These are phyloP conservation scores for Zaprionus capensis DNA, from an alignment of 1,140 invertebrate species.

Conservation along the genomic window DNA sequence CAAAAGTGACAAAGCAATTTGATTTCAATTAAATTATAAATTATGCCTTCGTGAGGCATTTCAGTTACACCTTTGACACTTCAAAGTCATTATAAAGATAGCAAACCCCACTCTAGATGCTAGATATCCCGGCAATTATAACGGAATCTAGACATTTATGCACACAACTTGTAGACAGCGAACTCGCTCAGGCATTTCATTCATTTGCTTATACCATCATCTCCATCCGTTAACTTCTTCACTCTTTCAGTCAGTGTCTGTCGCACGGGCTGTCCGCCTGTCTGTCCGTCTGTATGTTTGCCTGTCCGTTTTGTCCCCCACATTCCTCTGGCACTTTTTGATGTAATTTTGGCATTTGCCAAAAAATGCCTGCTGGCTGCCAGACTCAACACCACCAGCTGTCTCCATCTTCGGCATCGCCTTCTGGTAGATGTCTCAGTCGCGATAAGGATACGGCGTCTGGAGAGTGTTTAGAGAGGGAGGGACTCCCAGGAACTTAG, in stretches of 20 bases:
- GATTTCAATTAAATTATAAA: conserved; percentile 73
- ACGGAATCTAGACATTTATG: conserved; percentile 64
- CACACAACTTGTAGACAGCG: conserved; percentile 32
- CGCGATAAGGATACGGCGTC: conserved; percentile 53
- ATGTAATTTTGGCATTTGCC: conserved; percentile 81
- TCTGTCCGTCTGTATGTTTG: conserved; percentile 1
- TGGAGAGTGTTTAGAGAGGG: conserved; percentile 13
- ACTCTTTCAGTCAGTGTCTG: conserved; percentile 28
- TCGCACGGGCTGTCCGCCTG: neutral
- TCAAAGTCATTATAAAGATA: conserved; percentile 81
- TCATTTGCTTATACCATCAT: conserved; percentile 8
- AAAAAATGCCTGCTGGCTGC: conserved; percentile 62
- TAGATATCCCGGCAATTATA: conserved; percentile 47
- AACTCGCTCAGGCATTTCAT: conserved; percentile 44
- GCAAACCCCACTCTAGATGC: conserved; percentile 22
- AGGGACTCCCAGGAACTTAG: neutral
- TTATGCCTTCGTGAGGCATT: conserved; percentile 60
- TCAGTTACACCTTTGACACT: conserved; percentile 73
- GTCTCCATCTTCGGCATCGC: neutral
- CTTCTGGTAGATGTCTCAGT: conserved; percentile 61
- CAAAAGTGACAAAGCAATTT: conserved; percentile 41
- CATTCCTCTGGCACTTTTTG: conserved; percentile 73
- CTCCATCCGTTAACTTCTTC: conserved; percentile 44
- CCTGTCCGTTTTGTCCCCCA: neutral
- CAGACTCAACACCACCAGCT: neutral